Evolutionary conservation across 2,113 vertebrate species (phyloP), one percentile per base, ranked within the genome.

Genomic region (Indri indri): DNA sequence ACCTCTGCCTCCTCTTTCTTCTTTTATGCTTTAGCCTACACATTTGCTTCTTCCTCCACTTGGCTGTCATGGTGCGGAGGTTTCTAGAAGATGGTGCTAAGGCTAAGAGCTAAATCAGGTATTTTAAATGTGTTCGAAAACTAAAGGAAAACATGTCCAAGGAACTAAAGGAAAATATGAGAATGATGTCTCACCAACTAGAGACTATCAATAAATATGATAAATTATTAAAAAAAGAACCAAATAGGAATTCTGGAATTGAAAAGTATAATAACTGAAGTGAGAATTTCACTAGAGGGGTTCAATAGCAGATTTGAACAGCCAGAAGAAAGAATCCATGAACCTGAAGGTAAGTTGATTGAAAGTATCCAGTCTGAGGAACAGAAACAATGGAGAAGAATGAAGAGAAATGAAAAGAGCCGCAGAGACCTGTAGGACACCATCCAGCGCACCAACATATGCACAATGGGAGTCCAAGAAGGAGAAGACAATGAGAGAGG

Each of bases 71-170:
- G 7, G 6, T 1, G 6, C 2, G 20, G 54, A 57, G 20, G 54
- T 57, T 22, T 57, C 20, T 57, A 22, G 54, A 57, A 57, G 54
- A 57, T 22, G 54, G 54, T 22, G 54, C 54, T 57, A 57, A 57
- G 54, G 54, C 20, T 20, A 57, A 57, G 54, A 22, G 54, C 54
- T 93, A 85, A 91, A 77, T 42, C 22, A 57, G 3, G 16, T 50
- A 84, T 82, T 88, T 84, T 86, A 83, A 93, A 59, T 71, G 25
- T 91, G 18, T 68, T 93, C 57, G 74, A 93, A 95, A 40, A 91
- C 65, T 73, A 79, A 66, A 95, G 54, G 82, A 93, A 95, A 84
- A 70, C 63, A 84, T 37, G 34, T 66, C 17, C 82, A 83, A 80
- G 65, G 37, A 81, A 71, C 47, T 59, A 77, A 93, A 96, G 50